phyloP scores from a whole-genome alignment of 2,113 vertebrate genomes.

The Baryphthengus martii region DNA sequence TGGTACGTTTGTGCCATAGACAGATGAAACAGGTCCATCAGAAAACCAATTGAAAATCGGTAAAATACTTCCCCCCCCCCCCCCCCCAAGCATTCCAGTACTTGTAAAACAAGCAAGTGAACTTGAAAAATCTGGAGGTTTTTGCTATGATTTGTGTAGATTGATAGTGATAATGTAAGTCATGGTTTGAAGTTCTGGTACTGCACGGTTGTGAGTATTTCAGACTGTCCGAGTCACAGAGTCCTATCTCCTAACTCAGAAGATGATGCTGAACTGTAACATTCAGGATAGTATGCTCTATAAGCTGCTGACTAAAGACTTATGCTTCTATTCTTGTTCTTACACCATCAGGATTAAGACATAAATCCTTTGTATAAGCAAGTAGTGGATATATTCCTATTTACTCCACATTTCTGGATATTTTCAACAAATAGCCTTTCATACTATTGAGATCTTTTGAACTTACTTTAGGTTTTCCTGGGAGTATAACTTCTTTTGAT shows the following conservation, averaged over 20 bases:
- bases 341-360: not conserved
- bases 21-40: not conserved
- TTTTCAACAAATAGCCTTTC: not conserved
- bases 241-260: not conserved
- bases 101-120: not conserved
- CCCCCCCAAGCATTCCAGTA: not conserved
- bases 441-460: not conserved
- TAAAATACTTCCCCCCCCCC: no score
- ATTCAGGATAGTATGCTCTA: not conserved
- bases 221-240: not conserved
- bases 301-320: not conserved
- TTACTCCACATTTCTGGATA: not conserved
- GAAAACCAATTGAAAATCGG: not conserved
- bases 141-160: not conserved
- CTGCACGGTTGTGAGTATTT: not conserved
- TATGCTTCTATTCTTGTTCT: not conserved
- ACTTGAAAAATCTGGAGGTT: not conserved
- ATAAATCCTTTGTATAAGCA: not conserved
- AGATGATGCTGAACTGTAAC: not conserved
- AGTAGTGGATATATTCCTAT: not conserved
- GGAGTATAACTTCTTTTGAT: not conserved
- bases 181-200: not conserved
- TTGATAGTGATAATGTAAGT: not conserved
- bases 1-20: not conserved
- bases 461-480: not conserved